Evolutionary conservation across 2,888 invertebrate genomes (phyloP).

Genomic region (Antitype chi): DNA sequence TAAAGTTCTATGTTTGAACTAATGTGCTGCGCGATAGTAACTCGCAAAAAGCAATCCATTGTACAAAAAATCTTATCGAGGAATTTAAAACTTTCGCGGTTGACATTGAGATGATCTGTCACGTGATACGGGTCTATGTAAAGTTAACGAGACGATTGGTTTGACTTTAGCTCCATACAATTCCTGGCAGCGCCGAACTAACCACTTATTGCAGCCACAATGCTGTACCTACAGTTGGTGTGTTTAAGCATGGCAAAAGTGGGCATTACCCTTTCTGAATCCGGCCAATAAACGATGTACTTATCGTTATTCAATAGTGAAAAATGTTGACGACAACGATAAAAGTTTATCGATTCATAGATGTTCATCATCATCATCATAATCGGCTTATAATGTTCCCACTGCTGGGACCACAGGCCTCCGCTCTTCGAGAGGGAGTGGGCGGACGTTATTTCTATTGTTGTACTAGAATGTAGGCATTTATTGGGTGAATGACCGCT

Average conservation of each 20-base stretch:
- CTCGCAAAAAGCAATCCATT: conserved; percentile 33
- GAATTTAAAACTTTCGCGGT: conserved; percentile 23
- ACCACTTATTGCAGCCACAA: background rate
- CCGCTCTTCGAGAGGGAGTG: too few species aligned
- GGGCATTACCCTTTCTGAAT: background rate
- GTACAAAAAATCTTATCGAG: conserved; percentile 18
- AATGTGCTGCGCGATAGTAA: conserved; percentile 46
- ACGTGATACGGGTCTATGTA: background rate
- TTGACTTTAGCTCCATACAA: background rate
- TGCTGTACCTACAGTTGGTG: background rate
- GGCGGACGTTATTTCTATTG: background rate
- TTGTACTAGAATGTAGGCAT: background rate
- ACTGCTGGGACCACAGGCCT: too few species aligned
- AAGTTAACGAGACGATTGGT: background rate
- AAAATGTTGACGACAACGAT: background rate
- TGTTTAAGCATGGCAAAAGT: background rate
- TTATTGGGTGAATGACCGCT: background rate
- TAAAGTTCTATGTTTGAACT: conserved; percentile 51
- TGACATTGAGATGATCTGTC: background rate
- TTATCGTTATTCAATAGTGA: background rate
- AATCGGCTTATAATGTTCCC: too few species aligned
- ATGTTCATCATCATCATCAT: background rate
- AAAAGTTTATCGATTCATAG: background rate
- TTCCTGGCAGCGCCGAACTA: background rate
- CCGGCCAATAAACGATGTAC: background rate